Percentiles rank a stretch among this genome's conserved stretches.
phyloP scores from a whole-genome alignment of 2,888 invertebrate species.

The Apodemia zela region DNA sequence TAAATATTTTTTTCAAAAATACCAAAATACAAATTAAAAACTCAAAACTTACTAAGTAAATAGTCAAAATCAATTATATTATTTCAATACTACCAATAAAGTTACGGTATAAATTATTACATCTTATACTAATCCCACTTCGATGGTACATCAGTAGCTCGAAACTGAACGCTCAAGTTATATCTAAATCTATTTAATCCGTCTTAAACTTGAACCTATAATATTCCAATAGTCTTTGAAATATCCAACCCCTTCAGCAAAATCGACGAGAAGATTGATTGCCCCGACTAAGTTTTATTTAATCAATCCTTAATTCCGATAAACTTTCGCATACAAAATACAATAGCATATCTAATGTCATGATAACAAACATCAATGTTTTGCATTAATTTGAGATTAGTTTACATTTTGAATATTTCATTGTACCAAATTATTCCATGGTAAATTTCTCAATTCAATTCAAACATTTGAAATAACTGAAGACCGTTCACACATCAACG shows the following conservation, averaged over 20 bases:
- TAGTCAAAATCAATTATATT: too few species aligned
- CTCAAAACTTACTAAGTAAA: too few species aligned
- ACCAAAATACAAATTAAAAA: too few species aligned
- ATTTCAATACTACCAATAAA: neutral
- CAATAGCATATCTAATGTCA: too few species aligned
- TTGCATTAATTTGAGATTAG: too few species aligned
- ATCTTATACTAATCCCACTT: conserved; percentile 1
- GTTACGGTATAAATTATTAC: neutral
- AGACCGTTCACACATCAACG: too few species aligned
- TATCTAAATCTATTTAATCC: conserved; percentile 11
- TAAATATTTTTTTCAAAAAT: neutral
- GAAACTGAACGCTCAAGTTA: conserved; percentile 9
- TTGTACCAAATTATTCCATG: too few species aligned
- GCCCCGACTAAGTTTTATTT: conserved; percentile 4
- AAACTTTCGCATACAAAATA: neutral
- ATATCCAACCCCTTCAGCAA: conserved; percentile 10
- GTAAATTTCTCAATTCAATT: too few species aligned
- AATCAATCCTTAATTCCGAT: neutral
- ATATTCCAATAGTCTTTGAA: conserved; percentile 10
- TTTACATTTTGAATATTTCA: too few species aligned
- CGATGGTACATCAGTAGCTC: neutral
- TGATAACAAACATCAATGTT: too few species aligned
- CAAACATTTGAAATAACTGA: too few species aligned
- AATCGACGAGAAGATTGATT: conserved; percentile 10
- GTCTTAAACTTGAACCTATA: conserved; percentile 8